phyloP scores from a whole-genome alignment of 1,140 invertebrate genomes.

The Augochlora pura region DNA sequence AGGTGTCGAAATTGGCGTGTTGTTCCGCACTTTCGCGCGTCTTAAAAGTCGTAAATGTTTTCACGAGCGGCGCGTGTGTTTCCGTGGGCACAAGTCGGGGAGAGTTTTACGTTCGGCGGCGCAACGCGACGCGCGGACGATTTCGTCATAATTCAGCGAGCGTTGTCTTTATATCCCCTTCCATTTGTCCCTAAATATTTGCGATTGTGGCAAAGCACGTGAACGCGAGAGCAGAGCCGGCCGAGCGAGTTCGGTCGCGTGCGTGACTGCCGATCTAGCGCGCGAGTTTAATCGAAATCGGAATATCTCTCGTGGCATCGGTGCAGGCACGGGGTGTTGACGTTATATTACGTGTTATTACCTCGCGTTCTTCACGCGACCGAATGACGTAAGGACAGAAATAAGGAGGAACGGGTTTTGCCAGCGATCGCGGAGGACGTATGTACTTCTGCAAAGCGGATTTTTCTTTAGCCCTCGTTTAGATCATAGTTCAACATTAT shows the following conservation, averaged over 20 bases:
- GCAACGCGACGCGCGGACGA: neutral
- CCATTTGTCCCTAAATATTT: neutral
- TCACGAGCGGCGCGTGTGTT: constrained; percentile 27
- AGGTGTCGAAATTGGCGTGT: constrained; percentile 14
- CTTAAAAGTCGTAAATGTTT: constrained; percentile 40
- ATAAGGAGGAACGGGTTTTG: neutral
- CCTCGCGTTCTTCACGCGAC: neutral
- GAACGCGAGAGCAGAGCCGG: neutral
- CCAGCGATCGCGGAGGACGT: neutral
- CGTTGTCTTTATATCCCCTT: neutral
- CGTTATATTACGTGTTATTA: neutral
- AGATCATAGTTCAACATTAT: too few relatives aligned
- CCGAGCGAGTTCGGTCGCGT: neutral
- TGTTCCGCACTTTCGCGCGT: constrained; percentile 33
- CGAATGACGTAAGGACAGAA: neutral
- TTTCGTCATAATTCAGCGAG: constrained; percentile 34
- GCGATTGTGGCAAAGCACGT: neutral
- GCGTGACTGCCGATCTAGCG: neutral
- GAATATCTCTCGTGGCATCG: neutral
- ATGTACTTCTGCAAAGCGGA: too few relatives aligned
- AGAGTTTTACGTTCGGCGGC: too few relatives aligned
- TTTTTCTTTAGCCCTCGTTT: too few relatives aligned
- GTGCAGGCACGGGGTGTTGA: neutral
- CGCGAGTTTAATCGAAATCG: neutral
- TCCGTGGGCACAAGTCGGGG: too few relatives aligned